Base-by-base conservation (phyloP, 1,140 invertebrate species). In the Drosophila ogumai region DNA sequence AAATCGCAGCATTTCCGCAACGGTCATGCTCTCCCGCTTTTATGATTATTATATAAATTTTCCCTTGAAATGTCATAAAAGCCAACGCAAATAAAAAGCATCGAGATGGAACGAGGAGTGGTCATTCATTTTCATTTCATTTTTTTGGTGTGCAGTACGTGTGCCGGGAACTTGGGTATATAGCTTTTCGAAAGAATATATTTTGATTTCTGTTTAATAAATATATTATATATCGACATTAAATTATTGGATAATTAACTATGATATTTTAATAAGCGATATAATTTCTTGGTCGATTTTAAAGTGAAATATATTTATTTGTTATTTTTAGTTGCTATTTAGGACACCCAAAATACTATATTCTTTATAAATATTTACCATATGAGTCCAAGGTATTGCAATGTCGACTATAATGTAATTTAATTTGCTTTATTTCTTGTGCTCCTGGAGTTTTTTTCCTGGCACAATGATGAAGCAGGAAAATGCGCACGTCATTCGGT, bases 11-110 rank as follows among this genome's bases (percentile, higher is more conserved):
- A 78, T 80, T 87, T 87, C 84, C 82, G 80, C 84, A 80, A 74
- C 68, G 85, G 80, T 84, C 84, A 84, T 84, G 85, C 78, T 87
- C 76, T 60, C 56, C 63, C 50, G 84, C 85, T 87, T 87, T 87
- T 87, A 87, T 87, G 84, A 90, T 87, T 87, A 87, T 87, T 87
- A 87, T 87, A 87, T 80, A 90, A 87, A 80, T 88, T 88, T 82
- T 59, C 46, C 71, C 79, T 75, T 69, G 79, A 73, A 61, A 57
- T 80, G 80, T 80, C 84, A 59, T 88, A 88, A 88, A 81, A 80
- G 68, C 72, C 60, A 76, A 64, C 56, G 58, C 82, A 88, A 88
- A 86, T 79, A 86, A 79, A 85, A 85, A 82, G 72, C 54, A 72
- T 31, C 31, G 28, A 41, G 22, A 34, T 28, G 61, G 19, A 31